These are phyloP conservation scores for Numida meleagris DNA, from an alignment of 2,113 vertebrate species.

Conservation along the genomic window DNA sequence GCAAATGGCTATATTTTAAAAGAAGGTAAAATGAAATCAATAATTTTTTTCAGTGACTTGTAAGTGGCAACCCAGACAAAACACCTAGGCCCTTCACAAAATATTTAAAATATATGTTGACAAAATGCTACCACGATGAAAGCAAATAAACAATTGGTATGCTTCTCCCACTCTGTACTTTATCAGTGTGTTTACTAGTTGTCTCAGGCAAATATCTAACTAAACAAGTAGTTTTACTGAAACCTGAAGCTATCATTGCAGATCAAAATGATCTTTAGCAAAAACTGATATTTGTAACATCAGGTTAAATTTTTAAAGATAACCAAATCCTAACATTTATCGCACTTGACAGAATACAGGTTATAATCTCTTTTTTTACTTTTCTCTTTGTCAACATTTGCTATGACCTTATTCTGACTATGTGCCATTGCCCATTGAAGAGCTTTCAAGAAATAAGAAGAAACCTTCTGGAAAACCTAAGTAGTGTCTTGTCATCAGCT, in stretches of 20 bases:
- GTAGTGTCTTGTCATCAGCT: constrained; percentile 16
- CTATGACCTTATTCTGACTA: not conserved
- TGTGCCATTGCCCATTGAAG: not conserved
- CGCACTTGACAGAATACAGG: not conserved
- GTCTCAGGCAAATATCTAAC: not conserved
- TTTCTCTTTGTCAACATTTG: not conserved
- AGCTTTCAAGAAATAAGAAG: not conserved
- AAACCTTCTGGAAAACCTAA: not conserved
- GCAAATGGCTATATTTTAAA: not conserved
- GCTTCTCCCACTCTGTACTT: not conserved
- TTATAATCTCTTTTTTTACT: not conserved
- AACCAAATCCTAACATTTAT: not conserved
- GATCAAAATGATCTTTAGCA: not conserved
- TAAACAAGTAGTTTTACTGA: not conserved
- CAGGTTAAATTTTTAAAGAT: not conserved
- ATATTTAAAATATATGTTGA: not conserved
- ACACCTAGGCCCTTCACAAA: not conserved
- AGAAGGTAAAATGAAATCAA: not conserved
- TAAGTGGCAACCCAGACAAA: not conserved
- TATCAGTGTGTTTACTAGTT: not conserved
- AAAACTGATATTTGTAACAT: not conserved
- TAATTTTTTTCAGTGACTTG: not conserved
- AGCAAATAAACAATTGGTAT: not conserved
- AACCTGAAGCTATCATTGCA: not conserved
- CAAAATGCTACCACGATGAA: not conserved